Conservation (phyloP, 2,888 invertebrate genomes). For the Meghimatium bilineatum region DNA sequence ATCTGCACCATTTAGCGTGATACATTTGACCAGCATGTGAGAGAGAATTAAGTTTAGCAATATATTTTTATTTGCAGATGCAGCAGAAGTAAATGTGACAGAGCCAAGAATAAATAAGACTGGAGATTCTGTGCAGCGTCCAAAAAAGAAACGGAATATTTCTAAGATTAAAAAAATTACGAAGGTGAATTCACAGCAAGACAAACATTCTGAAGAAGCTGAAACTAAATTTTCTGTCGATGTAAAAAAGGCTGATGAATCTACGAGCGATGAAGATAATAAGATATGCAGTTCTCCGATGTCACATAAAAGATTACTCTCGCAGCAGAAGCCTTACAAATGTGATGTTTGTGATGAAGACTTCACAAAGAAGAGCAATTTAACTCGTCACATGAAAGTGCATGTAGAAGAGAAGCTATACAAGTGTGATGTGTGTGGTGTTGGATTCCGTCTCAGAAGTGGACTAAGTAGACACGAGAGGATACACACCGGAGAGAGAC, state of each 20-base stretch:
- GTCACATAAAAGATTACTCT: not conserved
- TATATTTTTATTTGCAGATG: not conserved
- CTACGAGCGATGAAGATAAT: not conserved
- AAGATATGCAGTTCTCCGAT: not conserved
- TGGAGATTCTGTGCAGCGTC: not conserved
- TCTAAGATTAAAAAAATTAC: not conserved
- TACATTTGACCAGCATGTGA: too few species aligned
- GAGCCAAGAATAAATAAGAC: not conserved
- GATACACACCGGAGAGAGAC: too few species aligned
- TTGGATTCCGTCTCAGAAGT: not conserved
- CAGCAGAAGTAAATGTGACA: not conserved
- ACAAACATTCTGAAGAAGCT: not conserved
- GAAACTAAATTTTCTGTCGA: not conserved
- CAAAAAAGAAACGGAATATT: not conserved
- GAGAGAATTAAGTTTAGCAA: not conserved
- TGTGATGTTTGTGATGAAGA: slow-evolving; percentile 1
- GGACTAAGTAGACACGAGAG: not conserved
- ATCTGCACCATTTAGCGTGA: too few species aligned
- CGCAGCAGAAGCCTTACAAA: not conserved
- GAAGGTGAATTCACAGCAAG: not conserved
- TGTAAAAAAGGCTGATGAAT: not conserved
- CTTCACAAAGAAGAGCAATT: not conserved
- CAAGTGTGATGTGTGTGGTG: not conserved
- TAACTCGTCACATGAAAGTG: not conserved
- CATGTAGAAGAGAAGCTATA: not conserved